A percentile compares a stretch with the other conserved stretches of the same genome.
Conservation (phyloP, 1,140 invertebrate genomes). For the Steinernema khuongi region DNA sequence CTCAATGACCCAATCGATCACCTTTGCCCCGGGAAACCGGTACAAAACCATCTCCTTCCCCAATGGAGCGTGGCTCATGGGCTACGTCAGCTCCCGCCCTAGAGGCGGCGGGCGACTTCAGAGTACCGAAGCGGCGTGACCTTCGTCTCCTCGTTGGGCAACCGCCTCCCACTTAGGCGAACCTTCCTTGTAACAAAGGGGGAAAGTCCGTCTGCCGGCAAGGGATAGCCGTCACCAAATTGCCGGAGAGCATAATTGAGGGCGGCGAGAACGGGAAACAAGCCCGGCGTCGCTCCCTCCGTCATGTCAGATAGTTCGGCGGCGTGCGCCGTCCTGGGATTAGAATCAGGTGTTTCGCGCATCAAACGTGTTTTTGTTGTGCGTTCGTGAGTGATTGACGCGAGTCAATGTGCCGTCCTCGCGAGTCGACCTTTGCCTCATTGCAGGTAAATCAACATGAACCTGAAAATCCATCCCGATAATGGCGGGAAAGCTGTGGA, state of each 20-base stretch:
- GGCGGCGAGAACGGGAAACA: neutral
- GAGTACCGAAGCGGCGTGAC: too few relatives aligned
- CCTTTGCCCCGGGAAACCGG: neutral
- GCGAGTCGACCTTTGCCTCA: neutral
- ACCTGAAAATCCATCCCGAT: conserved; percentile 11
- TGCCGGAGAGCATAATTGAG: neutral
- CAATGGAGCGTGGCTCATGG: neutral
- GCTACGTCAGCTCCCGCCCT: neutral
- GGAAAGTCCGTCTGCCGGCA: too few relatives aligned
- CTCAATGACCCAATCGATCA: neutral
- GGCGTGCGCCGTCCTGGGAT: neutral
- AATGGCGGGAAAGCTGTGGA: neutral
- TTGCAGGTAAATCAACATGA: conserved; percentile 16
- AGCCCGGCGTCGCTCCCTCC: neutral
- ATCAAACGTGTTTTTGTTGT: conserved; percentile 15
- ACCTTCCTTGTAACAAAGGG: too few relatives aligned
- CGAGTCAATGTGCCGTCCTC: neutral
- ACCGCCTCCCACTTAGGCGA: neutral
- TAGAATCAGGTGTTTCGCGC: conserved; percentile 16
- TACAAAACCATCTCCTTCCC: neutral
- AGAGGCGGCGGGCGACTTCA: too few relatives aligned
- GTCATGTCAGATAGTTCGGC: neutral
- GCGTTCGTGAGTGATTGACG: neutral
- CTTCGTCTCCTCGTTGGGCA: neutral
- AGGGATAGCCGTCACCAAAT: neutral